Evolutionary conservation across 2,113 vertebrate genomes (phyloP), one percentile per base, ranked within the genome.

Genomic region (Clarias gariepinus): DNA sequence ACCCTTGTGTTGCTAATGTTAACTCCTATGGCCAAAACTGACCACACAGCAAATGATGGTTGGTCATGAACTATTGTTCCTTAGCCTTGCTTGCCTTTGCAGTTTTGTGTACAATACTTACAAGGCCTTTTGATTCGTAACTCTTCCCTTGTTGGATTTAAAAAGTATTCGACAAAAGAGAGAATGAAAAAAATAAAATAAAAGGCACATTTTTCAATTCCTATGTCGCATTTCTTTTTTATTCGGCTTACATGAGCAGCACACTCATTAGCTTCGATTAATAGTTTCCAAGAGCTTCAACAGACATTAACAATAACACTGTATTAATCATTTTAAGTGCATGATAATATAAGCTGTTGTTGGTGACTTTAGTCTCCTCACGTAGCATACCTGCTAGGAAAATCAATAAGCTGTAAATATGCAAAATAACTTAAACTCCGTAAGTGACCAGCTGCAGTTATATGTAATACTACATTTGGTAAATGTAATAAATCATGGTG

Each of bases 61-160:
- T 92, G 85, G 88, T 92, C 88, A 86, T 91, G 85, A 88, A 89
- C 83, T 81, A 81, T 87, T 82, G 85, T 91, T 90, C 91, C 88
- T 82, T 89, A 90, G 92, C 93, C 93, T 92, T 94, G 93, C 93
- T 93, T 94, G 87, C 90, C 90, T 93, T 90, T 93, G 92, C 93
- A 95, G 90, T 94, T 95, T 93, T 91, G 89, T 91, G 81, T 36
- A 91, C 90, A 90, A 90, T 88, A 90, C 88, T 90, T 93, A 90
- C 93, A 94, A 92, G 93, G 93, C 53, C 89, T 93, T 94, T 93
- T 88, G 87, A 86, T 89, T 87, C 84, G 88, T 92, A 91, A 92
- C 92, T 89, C 91, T 83, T 87, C 74, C 64, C 82, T 52, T 53
- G 74, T 87, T 83, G 84, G 84, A 61, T 68, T 78, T 86, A 81